Evolutionary conservation across 2,888 invertebrate species (phyloP).

Genomic region (Cryptus armator): DNA sequence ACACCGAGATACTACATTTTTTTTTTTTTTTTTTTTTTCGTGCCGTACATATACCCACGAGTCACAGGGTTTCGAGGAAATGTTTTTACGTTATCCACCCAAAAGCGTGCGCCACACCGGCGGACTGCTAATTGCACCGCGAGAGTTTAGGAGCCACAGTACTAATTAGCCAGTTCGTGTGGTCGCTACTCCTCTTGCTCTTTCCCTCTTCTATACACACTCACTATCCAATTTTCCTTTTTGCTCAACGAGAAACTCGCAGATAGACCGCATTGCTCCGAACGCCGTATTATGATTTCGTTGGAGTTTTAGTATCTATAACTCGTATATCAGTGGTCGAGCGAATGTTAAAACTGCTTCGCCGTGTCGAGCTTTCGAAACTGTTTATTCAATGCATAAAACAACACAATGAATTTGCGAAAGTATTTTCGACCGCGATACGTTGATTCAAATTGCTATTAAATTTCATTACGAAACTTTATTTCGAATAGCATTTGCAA

Average conservation of each 20-base stretch:
- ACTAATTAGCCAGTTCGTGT: conserved; percentile 55
- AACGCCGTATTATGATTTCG: background rate
- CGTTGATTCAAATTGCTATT: too few species aligned
- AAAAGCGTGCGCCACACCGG: conserved; percentile 36
- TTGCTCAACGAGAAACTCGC: conserved; percentile 36
- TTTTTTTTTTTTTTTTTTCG: background rate
- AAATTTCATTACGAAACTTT: too few species aligned
- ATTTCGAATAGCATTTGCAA: too few species aligned
- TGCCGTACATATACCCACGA: background rate
- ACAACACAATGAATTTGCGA: too few species aligned
- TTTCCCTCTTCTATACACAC: background rate
- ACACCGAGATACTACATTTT: background rate
- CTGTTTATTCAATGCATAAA: background rate
- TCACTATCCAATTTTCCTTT: conserved; percentile 34
- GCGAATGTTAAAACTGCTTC: background rate
- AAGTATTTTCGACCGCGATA: too few species aligned
- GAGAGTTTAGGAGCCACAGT: conserved; percentile 53
- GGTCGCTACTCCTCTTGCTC: conserved; percentile 9
- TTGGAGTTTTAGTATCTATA: conserved; percentile 7
- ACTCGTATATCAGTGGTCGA: background rate
- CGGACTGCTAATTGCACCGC: conserved; percentile 58
- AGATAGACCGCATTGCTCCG: conserved; percentile 22
- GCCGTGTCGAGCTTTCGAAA: background rate
- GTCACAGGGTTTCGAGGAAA: conserved; percentile 39
- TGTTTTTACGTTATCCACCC: conserved; percentile 52